Evolutionary conservation across 1,140 invertebrate species (phyloP).

Genomic region (Pachypsylla venusta): DNA sequence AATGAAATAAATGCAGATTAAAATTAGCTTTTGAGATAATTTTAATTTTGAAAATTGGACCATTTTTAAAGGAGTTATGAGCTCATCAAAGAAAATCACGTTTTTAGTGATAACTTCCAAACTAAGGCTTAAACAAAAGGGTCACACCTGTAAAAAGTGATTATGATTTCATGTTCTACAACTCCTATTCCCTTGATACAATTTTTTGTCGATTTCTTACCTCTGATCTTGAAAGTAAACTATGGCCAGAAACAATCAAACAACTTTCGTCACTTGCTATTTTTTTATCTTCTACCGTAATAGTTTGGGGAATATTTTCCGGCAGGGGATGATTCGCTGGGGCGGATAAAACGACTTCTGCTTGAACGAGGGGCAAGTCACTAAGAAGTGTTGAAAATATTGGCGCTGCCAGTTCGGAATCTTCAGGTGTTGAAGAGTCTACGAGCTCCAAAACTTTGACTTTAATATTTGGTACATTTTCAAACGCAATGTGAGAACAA

Average conservation of each 20-base stretch:
- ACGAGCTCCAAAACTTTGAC: constrained; percentile 55
- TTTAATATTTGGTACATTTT: constrained; percentile 52
- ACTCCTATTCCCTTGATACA: too few species aligned
- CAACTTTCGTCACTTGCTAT: constrained; percentile 38
- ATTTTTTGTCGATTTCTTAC: constrained; percentile 14
- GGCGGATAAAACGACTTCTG: constrained; percentile 27
- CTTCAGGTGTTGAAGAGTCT: constrained; percentile 30
- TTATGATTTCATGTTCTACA: too few species aligned
- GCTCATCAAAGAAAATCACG: too few species aligned
- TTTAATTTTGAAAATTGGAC: too few species aligned
- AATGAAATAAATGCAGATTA: too few species aligned
- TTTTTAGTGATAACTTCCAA: too few species aligned
- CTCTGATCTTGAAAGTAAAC: constrained; percentile 22
- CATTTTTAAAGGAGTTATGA: too few species aligned
- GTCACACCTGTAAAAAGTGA: too few species aligned
- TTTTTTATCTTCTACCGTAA: constrained; percentile 45
- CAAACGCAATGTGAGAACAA: constrained; percentile 54
- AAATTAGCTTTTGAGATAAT: too few species aligned
- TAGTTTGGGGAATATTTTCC: constrained; percentile 33
- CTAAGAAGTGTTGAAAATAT: constrained; percentile 26
- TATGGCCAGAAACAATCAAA: constrained; percentile 36
- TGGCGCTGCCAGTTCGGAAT: constrained; percentile 31
- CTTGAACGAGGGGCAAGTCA: constrained; percentile 34
- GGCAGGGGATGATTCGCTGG: constrained; percentile 31
- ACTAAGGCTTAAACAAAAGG: too few species aligned